Conservation (phyloP, 2,888 invertebrate genomes). For the Andrena marginata region DNA sequence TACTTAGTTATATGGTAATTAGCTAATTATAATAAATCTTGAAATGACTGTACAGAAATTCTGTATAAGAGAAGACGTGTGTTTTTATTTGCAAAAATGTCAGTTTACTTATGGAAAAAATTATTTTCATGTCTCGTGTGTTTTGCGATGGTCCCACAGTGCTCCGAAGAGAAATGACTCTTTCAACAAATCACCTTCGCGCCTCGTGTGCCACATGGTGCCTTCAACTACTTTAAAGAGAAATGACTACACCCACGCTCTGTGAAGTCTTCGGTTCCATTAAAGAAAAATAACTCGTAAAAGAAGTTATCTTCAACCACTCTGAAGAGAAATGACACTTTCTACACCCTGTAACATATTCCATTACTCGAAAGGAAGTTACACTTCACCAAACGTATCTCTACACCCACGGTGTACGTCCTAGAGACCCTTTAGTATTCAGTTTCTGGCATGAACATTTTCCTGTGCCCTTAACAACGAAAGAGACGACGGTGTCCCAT, state of each 20-base stretch:
- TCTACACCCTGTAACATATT: neutral
- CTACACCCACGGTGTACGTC: neutral
- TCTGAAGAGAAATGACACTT: neutral
- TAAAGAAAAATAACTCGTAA: constrained; percentile 3
- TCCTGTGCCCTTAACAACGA: neutral
- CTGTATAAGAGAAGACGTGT: neutral
- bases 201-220: neutral
- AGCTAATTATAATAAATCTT: neutral
- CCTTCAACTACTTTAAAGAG: neutral
- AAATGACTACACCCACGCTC: neutral
- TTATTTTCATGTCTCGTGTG: neutral
- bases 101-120: neutral
- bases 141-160: neutral
- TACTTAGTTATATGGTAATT: neutral
- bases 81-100: neutral
- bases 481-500: no score
- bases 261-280: neutral
- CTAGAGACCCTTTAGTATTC: neutral
- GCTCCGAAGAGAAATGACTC: neutral
- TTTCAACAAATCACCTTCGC: neutral
- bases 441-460: neutral
- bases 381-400: neutral
- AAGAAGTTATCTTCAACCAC: neutral
- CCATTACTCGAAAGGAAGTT: neutral
- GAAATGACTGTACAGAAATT: neutral